These are phyloP conservation scores for Heliconius nattereri DNA, from an alignment of 1,140 invertebrate genomes.

Conservation along the genomic window DNA sequence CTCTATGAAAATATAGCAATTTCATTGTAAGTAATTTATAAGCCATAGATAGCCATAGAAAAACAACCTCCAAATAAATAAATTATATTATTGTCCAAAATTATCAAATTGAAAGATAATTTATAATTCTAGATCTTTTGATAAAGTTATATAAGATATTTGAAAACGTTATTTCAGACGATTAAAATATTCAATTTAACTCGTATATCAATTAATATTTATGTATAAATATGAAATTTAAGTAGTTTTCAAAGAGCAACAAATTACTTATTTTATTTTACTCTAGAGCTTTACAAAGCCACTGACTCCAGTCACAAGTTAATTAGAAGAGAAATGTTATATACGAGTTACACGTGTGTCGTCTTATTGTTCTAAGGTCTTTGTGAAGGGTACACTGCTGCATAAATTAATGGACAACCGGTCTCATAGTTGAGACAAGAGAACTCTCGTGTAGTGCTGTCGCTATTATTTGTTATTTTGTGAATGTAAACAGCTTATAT, in stretches of 20 bases:
- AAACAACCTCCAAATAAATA: no score
- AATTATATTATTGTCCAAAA: no score
- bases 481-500: neutral
- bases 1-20: neutral
- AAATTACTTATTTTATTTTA: slow-evolving; percentile 15
- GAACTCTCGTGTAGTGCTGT: neutral
- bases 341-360: slow-evolving; percentile 23
- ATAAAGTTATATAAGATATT: no score
- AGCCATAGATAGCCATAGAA: no score
- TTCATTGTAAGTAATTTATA: no score
- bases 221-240: no score
- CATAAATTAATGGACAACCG: slow-evolving; percentile 11
- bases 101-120: no score
- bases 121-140: no score
- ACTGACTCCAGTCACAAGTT: slow-evolving; percentile 15
- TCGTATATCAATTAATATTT: no score
- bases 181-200: no score
- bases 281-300: slow-evolving; percentile 16
- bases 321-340: slow-evolving; percentile 27
- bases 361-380: slow-evolving; percentile 24
- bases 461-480: neutral
- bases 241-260: neutral
- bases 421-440: slow-evolving; percentile 2
- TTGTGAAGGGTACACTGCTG: slow-evolving; percentile 13
- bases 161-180: no score